These are phyloP conservation scores for Adineta ricciae DNA, from an alignment of 2,888 invertebrate genomes.

Conservation along the genomic window DNA sequence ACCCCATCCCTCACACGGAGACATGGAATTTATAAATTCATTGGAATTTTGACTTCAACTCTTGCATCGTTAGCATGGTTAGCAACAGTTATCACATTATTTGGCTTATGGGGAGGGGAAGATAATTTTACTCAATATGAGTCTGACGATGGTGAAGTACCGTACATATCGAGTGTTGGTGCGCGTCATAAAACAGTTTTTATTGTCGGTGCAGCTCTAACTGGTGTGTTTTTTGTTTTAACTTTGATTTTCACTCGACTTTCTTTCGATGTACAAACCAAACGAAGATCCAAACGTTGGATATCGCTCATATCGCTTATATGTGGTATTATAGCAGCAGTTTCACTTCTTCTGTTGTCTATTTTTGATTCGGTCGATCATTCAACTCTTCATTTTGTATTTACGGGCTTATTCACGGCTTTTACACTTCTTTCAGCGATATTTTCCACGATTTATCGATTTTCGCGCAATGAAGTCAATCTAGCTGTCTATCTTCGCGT, in stretches of 20 bases:
- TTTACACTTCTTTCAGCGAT: not conserved
- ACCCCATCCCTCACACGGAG: not conserved
- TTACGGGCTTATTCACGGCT: not conserved
- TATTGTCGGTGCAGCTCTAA: not conserved
- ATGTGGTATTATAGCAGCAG: not conserved
- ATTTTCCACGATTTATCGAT: not conserved
- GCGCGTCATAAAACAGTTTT: not conserved
- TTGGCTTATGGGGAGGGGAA: not conserved
- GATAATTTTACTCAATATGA: not conserved
- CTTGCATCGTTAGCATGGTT: not conserved
- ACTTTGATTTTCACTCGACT: not conserved
- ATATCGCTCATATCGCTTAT: not conserved
- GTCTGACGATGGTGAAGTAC: not conserved
- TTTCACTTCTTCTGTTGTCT: not conserved
- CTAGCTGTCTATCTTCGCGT: not conserved
- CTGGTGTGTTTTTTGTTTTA: not conserved
- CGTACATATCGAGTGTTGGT: not conserved
- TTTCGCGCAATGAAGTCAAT: not conserved
- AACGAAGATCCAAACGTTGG: not conserved
- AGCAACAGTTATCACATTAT: not conserved
- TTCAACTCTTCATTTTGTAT: not conserved
- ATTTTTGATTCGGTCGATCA: not conserved
- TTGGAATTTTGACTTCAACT: not conserved
- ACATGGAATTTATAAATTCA: not conserved
- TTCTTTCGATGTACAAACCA: not conserved